Base-by-base conservation (phyloP, 2,113 vertebrate genomes). In the Aptenodytes forsteri region DNA sequence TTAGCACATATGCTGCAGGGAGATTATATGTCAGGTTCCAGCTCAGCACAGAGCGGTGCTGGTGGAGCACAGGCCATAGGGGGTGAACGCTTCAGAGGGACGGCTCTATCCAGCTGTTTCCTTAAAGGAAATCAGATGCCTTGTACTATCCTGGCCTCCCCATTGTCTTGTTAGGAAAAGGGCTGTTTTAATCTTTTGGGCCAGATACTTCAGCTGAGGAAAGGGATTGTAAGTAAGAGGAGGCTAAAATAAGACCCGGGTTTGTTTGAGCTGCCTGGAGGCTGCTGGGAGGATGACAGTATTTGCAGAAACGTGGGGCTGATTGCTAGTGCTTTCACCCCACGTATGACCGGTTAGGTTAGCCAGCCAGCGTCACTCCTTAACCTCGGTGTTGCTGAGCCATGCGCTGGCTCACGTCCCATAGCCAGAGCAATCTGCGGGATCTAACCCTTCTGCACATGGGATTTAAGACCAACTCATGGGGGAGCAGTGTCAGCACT, bases 291-390 rank as follows among this genome's bases (percentile, higher is more conserved):
- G 13, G 67, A 42, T 65, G 22, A 16, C 30, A 20, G 25, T 22
- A 14, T 56, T 64, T 64, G n/a, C 55, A 62, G 55, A 62, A 36
- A 76, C 1, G 3, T 10, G 34, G 59, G 34, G 14, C 34, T n/a
- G 52, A 30, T 64, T 70, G 49, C 56, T 56, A 21, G 19, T n/a
- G 36, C 26, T 70, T 55, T 70, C 30, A 56, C 22, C 22, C 30
- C 26, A 15, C 0, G 0, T 34, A 7, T 16, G 30, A 40, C 40
- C 4, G 1, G 4, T 36, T 54, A 6, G 23, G 6, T 11, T 4
- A 52, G 30, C 56, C 1, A 1, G 21, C 10, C 67, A 56, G 42
- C 21, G 38, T 66, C 70, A 40, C 34, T 20, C 54, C 30, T 16
- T 54, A 65, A 29, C 6, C 14, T 6, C 3, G 6, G 40, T 20